Percentiles rank a stretch among this genome's conserved stretches.
These are phyloP conservation scores for Falcunculus frontatus DNA, from an alignment of 2,113 vertebrate species.

Conservation along the genomic window DNA sequence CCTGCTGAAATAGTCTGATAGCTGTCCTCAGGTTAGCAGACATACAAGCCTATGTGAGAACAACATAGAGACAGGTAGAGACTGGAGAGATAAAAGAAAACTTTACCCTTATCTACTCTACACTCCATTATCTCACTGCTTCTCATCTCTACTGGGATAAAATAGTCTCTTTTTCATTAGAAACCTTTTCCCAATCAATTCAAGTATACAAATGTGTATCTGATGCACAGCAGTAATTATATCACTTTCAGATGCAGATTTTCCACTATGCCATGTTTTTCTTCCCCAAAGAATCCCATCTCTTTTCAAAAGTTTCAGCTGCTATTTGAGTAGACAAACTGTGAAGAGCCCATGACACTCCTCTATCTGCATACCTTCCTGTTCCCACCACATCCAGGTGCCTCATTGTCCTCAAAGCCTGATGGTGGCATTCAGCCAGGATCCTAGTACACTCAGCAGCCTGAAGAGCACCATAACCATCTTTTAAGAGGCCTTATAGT, in stretches of 20 bases:
- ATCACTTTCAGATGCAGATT: constrained; percentile 18
- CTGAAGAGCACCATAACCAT: neutral
- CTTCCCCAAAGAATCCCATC: neutral
- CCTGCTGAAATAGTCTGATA: neutral
- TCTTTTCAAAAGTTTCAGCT: constrained; percentile 51
- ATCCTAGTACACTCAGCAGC: neutral
- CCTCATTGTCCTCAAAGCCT: neutral
- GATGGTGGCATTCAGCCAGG: neutral
- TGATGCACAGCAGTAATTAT: neutral
- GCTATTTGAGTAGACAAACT: constrained; percentile 45
- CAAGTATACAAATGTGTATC: neutral
- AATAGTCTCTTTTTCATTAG: constrained; percentile 5
- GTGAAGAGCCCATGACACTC: neutral
- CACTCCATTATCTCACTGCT: neutral
- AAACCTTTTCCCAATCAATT: neutral
- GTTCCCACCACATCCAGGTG: neutral
- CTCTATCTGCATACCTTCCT: neutral
- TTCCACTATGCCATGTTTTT: constrained; percentile 15
- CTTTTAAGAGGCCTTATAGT: neutral
- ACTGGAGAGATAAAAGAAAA: neutral
- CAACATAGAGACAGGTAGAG: neutral
- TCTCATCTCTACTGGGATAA: neutral
- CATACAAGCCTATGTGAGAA: neutral
- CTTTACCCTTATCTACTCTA: neutral
- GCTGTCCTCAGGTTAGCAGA: neutral